Evolutionary conservation across 2,797 vertebrate genomes (phyloP).

Genomic region (Melanotaenia pygmaea): DNA sequence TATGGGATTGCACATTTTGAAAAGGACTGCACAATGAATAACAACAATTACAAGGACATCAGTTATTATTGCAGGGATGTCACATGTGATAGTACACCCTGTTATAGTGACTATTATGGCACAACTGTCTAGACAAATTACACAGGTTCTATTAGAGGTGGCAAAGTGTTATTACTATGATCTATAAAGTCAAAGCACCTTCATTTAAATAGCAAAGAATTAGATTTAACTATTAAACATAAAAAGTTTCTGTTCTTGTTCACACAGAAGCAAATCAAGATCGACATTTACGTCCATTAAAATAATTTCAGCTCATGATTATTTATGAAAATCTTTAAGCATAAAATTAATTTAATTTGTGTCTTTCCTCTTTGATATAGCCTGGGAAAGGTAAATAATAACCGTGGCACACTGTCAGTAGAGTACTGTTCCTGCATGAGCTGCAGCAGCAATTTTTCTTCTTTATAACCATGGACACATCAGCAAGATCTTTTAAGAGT

Average conservation of each 20-base stretch:
- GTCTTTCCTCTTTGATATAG: background rate
- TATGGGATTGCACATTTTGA: constrained; percentile 50
- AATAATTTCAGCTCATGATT: background rate
- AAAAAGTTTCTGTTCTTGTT: constrained; percentile 13
- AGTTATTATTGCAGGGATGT: constrained; percentile 56
- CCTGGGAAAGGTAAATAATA: too few relatives aligned
- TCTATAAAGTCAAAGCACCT: constrained; percentile 43
- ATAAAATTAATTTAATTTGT: background rate
- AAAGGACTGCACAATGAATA: constrained; percentile 50
- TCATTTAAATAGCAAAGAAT: constrained; percentile 50
- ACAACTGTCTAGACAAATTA: constrained; percentile 44
- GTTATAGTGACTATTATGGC: constrained; percentile 47
- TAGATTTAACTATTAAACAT: constrained; percentile 25
- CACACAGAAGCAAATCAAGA: constrained; percentile 16
- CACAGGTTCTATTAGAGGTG: constrained; percentile 26
- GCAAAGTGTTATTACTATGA: constrained; percentile 53
- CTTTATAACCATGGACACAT: too few relatives aligned
- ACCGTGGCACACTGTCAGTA: too few relatives aligned
- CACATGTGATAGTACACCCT: constrained; percentile 50
- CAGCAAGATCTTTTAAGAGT: too few relatives aligned
- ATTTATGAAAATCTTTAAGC: background rate
- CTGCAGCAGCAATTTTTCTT: too few relatives aligned
- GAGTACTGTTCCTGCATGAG: too few relatives aligned
- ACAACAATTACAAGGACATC: constrained; percentile 63
- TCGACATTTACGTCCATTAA: background rate